A percentile compares a stretch with the other conserved stretches of the same genome.
phyloP scores from a whole-genome alignment of 1,140 invertebrate genomes.

The Caenorhabditis tropicalis region DNA sequence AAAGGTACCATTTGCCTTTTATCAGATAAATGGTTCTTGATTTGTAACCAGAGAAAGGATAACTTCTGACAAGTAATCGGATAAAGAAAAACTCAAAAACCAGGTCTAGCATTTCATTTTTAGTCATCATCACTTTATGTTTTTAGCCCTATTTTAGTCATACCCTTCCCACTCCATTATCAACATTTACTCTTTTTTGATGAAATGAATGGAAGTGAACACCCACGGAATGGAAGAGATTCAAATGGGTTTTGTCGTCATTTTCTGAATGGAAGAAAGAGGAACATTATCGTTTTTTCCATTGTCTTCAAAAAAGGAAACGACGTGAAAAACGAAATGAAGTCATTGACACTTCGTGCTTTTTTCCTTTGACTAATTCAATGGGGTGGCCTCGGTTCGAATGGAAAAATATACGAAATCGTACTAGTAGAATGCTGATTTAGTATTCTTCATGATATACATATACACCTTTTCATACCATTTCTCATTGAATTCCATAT shows the following conservation, averaged over 20 bases:
- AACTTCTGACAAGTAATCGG: too few relatives aligned
- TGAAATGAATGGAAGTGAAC: background rate
- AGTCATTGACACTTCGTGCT: background rate
- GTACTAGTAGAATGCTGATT: background rate
- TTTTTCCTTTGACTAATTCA: background rate
- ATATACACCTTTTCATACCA: background rate
- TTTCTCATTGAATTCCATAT: background rate
- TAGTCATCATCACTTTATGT: background rate
- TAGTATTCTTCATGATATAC: background rate
- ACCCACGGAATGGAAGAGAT: background rate
- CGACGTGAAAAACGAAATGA: background rate
- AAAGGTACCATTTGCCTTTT: too few relatives aligned
- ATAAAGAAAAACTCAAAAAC: too few relatives aligned
- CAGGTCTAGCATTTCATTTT: too few relatives aligned
- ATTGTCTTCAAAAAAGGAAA: background rate
- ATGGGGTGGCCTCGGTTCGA: background rate
- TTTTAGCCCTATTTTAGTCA: background rate
- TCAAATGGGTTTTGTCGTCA: background rate
- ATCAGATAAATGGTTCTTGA: too few relatives aligned
- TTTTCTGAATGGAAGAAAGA: background rate
- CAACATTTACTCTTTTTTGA: background rate
- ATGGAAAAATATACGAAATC: background rate
- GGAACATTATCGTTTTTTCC: background rate
- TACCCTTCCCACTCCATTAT: background rate
- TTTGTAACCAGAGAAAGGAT: too few relatives aligned